Conservation (phyloP, 2,113 vertebrate species). For the Grus americana region DNA sequence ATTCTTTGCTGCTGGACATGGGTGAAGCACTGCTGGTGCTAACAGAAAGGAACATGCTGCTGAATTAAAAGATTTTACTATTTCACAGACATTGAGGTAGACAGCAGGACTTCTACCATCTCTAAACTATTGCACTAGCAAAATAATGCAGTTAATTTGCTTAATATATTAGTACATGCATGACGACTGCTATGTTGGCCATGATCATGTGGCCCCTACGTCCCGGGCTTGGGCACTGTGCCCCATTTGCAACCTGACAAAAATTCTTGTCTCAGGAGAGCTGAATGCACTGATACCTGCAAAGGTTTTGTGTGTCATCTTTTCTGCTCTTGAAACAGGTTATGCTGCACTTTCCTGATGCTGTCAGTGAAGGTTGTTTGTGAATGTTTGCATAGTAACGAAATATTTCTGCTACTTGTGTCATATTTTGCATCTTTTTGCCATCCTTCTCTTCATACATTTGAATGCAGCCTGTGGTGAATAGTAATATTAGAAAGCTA, state of each 20-base stretch:
- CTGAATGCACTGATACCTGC: neutral
- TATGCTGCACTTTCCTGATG: neutral
- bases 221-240: neutral
- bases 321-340: neutral
- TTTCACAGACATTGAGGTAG: neutral
- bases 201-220: neutral
- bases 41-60: neutral
- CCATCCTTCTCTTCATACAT: neutral
- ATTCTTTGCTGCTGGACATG: neutral
- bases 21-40: neutral
- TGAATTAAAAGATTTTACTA: neutral
- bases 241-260: neutral
- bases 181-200: neutral
- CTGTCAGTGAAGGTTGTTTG: neutral
- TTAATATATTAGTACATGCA: neutral
- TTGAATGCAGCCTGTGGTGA: constrained; percentile 24
- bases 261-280: neutral
- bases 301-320: neutral
- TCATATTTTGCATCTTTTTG: constrained; percentile 23
- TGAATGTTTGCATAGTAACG: neutral
- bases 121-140: neutral
- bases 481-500: constrained; percentile 27
- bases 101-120: neutral
- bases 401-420: constrained; percentile 1
- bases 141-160: neutral